Evolutionary conservation across 2,113 vertebrate species (phyloP).

Genomic region (Anarrhichthys ocellatus): DNA sequence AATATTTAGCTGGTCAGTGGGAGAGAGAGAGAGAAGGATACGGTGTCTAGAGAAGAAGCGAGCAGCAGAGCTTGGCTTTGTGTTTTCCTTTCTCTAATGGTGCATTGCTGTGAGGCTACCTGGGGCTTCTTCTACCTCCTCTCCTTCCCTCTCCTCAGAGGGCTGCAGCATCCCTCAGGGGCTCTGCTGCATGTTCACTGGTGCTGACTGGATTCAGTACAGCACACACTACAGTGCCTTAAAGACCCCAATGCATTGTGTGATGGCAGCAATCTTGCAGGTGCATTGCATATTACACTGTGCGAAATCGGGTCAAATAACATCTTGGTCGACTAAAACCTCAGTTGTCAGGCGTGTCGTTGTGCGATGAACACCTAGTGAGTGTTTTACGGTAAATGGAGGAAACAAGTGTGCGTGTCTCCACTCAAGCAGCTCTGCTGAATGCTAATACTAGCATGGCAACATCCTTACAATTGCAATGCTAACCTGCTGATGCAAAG

Average conservation of each 20-base stretch:
- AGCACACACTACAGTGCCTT: slow-evolving; percentile 22
- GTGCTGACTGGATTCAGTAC: slow-evolving; percentile 29
- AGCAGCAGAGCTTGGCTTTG: slow-evolving; percentile 58
- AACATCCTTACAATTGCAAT: neutral
- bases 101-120: slow-evolving; percentile 76
- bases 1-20: slow-evolving; percentile 82
- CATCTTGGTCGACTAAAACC: neutral
- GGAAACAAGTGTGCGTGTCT: neutral
- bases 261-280: neutral
- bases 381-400: neutral
- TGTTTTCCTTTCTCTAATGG: slow-evolving; percentile 66
- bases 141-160: slow-evolving; percentile 42
- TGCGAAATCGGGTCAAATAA: slow-evolving; percentile 12
- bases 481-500: neutral
- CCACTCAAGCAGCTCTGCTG: neutral
- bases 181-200: slow-evolving; percentile 51
- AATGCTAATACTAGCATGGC: neutral
- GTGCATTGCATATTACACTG: slow-evolving; percentile 22
- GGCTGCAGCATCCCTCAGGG: slow-evolving; percentile 54
- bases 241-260: slow-evolving; percentile 10
- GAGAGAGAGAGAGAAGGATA: slow-evolving; percentile 53
- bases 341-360: neutral
- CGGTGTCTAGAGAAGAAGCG: slow-evolving; percentile 61
- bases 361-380: neutral
- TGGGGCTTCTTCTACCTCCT: slow-evolving; percentile 64